Conservation (phyloP, 2,888 invertebrate genomes). For the Dugesia japonica region DNA sequence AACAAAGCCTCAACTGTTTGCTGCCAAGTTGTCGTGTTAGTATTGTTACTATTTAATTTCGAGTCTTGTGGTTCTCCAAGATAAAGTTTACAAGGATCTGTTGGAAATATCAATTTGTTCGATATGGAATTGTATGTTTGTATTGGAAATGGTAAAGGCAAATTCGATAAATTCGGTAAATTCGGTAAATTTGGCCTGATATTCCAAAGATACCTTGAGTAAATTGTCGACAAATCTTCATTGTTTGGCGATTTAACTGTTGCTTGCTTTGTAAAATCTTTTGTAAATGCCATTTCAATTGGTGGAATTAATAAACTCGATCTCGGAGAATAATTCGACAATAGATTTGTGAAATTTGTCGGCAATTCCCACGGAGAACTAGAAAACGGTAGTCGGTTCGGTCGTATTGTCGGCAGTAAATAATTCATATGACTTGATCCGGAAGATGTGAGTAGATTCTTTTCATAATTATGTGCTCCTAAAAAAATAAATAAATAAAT, state of each 20-base stretch:
- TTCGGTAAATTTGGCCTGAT: background rate
- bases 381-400: background rate
- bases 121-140: conserved; percentile 1
- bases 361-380: conserved; percentile 8
- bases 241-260: background rate
- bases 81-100: background rate
- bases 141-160: background rate
- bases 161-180: too few relatives aligned
- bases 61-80: background rate
- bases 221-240: background rate
- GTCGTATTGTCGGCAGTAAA: background rate
- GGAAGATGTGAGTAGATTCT: background rate
- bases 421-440: conserved; percentile 10
- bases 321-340: background rate
- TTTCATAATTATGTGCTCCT: background rate
- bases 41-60: background rate
- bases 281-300: conserved; percentile 9
- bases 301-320: background rate
- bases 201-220: background rate
- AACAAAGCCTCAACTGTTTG: conserved; percentile 7
- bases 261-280: background rate
- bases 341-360: background rate
- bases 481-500: too few relatives aligned
- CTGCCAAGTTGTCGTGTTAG: background rate
- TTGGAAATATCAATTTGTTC: background rate